These are phyloP conservation scores for Gavia stellata DNA, from an alignment of 2,113 vertebrate genomes.

Conservation along the genomic window DNA sequence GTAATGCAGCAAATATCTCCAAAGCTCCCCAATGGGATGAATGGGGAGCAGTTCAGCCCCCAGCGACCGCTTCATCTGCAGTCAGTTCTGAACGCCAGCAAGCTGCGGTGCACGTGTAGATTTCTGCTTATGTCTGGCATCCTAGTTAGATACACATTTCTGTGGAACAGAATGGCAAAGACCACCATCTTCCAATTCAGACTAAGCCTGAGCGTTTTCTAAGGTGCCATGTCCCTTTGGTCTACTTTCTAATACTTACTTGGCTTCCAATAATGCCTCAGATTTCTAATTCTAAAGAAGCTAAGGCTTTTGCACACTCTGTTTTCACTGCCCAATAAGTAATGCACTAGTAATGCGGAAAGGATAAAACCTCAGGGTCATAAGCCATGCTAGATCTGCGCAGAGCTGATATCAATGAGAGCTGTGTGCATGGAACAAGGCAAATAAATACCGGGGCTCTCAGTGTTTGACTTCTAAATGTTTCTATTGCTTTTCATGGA, in stretches of 20 bases:
- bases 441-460: neutral
- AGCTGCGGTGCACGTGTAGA: neutral
- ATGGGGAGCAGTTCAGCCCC: neutral
- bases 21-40: neutral
- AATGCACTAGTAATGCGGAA: neutral
- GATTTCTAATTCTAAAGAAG: neutral
- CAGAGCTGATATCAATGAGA: neutral
- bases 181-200: neutral
- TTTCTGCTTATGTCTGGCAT: neutral
- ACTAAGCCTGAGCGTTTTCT: neutral
- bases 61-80: accelerated
- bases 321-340: neutral
- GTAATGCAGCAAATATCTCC: neutral
- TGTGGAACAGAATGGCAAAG: neutral
- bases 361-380: neutral
- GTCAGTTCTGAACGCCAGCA: neutral
- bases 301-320: neutral
- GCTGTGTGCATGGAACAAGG: neutral
- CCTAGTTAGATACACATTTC: accelerated
- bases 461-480: neutral
- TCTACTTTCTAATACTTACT: neutral
- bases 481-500: neutral
- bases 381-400: neutral
- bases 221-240: neutral
- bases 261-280: neutral